Evolutionary conservation across 2,888 invertebrate genomes (phyloP), one percentile per base, ranked within the genome.

Genomic region (Spatulosminthurus flaviceps): DNA sequence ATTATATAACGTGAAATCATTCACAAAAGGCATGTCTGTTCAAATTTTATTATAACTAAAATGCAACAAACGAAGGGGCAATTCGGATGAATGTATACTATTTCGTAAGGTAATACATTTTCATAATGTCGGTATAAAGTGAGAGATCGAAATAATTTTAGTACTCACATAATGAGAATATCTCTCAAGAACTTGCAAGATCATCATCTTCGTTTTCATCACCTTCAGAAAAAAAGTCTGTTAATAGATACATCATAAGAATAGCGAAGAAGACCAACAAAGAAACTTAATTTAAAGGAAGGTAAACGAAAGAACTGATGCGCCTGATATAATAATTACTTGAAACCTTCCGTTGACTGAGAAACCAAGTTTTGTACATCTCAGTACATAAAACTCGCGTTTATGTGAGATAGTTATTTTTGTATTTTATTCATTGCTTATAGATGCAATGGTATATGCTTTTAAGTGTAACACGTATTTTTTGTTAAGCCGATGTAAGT

Each of bases 351-450:
- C 51, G 9, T 51, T 4, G n/a, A 51, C 51, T 19, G 51, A 13
- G 51, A 51, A 51, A 51, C 51, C 51, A 51, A 51, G n/a, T 51
- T 51, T 51, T 51, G n/a, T 51, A 13, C 1, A 51, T 51, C 51
- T 51, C 51, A 51, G 51, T 51, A 51, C 51, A 2, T 16, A n/a
- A 34, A 51, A n/a, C 51, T 51, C 51, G 16, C 51, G n/a, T 19
- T 51, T 11, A 13, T 51, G 51, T 51, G 51, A 51, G 51, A 51
- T 2, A n/a, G 51, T 51, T 51, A 51, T 51, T 51, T 51, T 51
- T 51, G n/a, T 51, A 51, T 51, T 51, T 51, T 51, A 51, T 51
- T 51, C n/a, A n/a, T 51, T 51, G n/a, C 51, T 9, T 51, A n/a
- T n/a, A n/a, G n/a, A n/a, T 51, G 19, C 16, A 19, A 51, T 13